Evolutionary conservation across 2,113 vertebrate genomes (phyloP), one percentile per base, ranked within the genome.

Genomic region (Crotophaga sulcirostris): DNA sequence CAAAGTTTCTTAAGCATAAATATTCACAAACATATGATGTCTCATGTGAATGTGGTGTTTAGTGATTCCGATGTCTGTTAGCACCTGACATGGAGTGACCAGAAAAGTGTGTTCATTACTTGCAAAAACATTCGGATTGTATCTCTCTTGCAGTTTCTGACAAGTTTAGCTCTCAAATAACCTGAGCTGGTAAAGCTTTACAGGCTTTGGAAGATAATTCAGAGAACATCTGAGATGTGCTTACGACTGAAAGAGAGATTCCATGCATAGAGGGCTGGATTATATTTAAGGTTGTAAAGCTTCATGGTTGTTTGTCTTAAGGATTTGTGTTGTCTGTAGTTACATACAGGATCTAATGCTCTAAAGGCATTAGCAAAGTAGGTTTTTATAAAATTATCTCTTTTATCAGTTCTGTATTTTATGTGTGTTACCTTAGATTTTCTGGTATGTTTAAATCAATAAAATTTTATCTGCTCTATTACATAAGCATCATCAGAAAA

Each of bases 351-450:
- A 63, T 67, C 18, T 49, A 44, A 14, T 36, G 38, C 23, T 72
- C 47, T 68, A 25, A 67, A 85, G 16, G 25, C 56, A n/a, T 31
- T n/a, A 67, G 25, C 11, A 45, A 67, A 78, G 7, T 36, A 24
- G 23, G 8, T 7, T 8, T 16, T 34, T 2, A 1, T 1, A 19
- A 75, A 45, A 47, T 3, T 42, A 9, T 49, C 2, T 4, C 1
- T 67, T 62, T 86, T 47, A 42, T 84, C 40, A 7, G 3, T 66
- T 74, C 20, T 33, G 3, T 31, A 0, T 73, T 87, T 74, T 25
- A 8, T 66, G 9, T 13, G 16, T 34, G 16, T 51, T 84, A 17
- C 33, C 19, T 70, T 49, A 8, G 12, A 5, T 79, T 82, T 81
- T 56, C 38, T 4, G 2, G 5, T 63, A 7, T 1, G 16, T 80